phyloP scores from a whole-genome alignment of 2,797 vertebrate genomes.

The Percopsis omiscomaycus region DNA sequence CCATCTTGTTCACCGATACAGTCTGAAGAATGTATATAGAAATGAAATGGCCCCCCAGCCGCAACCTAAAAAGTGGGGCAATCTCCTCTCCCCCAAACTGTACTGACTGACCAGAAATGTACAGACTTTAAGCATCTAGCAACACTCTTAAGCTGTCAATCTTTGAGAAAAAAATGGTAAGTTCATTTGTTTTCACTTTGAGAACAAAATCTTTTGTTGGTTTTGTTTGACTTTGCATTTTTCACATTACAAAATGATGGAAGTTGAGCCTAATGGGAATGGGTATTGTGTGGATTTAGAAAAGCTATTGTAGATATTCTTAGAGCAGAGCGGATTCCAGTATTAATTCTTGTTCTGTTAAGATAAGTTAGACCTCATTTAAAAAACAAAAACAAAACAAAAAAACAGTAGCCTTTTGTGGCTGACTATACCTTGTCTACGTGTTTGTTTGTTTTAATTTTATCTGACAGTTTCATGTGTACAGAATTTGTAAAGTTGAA shows the following conservation, averaged over 20 bases:
- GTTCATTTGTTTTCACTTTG: conserved; percentile 81
- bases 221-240: conserved; percentile 45
- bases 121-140: conserved; percentile 87
- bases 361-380: conserved; percentile 95
- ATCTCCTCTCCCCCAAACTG: conserved; percentile 76
- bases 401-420: conserved; percentile 73
- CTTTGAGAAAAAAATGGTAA: conserved; percentile 73
- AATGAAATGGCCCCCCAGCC: conserved; percentile 77
- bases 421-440: conserved; percentile 87
- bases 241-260: conserved; percentile 55
- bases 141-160: conserved; percentile 66
- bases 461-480: conserved; percentile 86
- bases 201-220: conserved; percentile 45
- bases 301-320: conserved; percentile 91
- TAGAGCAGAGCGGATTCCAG: conserved; percentile 92
- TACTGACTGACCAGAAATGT: conserved; percentile 90
- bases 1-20: conserved; percentile 98
- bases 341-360: conserved; percentile 94
- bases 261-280: conserved; percentile 54
- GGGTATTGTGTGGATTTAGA: conserved; percentile 80
- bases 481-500: conserved; percentile 83
- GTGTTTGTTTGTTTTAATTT: conserved; percentile 84
- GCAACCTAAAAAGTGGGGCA: conserved; percentile 74
- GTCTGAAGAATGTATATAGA: conserved; percentile 99
- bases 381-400: conserved; percentile 74